Percentiles rank a stretch among this genome's conserved stretches.
phyloP scores from a whole-genome alignment of 2,797 vertebrate species.

The Enteromius trimaculatus region DNA sequence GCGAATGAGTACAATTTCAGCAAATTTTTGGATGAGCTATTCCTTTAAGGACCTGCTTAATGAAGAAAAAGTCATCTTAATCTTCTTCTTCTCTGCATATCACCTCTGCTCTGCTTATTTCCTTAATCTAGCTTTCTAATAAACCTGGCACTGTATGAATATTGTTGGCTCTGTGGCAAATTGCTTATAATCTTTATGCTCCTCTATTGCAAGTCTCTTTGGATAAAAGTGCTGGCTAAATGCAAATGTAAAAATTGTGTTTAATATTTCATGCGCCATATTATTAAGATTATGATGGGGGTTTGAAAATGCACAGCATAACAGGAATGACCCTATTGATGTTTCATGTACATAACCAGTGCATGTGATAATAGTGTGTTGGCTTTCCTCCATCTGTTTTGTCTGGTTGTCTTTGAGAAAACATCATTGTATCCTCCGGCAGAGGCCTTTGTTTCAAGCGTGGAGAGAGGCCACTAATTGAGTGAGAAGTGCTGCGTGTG shows the following conservation, averaged over 20 bases:
- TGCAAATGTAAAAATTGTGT: background rate
- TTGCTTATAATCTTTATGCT: background rate
- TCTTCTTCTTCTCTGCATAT: background rate
- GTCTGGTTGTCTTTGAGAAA: slow-evolving; percentile 35
- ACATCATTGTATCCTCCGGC: slow-evolving; percentile 19
- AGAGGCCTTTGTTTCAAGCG: slow-evolving; percentile 30
- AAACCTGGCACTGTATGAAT: slow-evolving; percentile 1
- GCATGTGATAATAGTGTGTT: slow-evolving; percentile 5
- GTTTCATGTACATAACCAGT: background rate
- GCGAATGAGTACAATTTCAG: background rate
- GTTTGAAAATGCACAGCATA: background rate
- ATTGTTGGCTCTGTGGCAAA: background rate
- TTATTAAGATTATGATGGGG: background rate
- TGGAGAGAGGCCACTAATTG: slow-evolving; percentile 39
- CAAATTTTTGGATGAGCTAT: background rate
- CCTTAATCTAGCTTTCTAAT: background rate
- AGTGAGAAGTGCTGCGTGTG: slow-evolving; percentile 44
- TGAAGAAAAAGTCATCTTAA: background rate
- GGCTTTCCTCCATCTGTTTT: slow-evolving; percentile 25
- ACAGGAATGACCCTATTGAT: background rate
- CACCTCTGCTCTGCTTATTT: no score
- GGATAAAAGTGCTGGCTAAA: background rate
- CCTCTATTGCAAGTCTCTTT: background rate
- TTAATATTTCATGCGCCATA: background rate
- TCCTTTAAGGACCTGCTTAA: background rate